A percentile compares a stretch with the other conserved stretches of the same genome.
Evolutionary conservation across 1,140 invertebrate species (phyloP).

Genomic region (Sarcophaga bullata): DNA sequence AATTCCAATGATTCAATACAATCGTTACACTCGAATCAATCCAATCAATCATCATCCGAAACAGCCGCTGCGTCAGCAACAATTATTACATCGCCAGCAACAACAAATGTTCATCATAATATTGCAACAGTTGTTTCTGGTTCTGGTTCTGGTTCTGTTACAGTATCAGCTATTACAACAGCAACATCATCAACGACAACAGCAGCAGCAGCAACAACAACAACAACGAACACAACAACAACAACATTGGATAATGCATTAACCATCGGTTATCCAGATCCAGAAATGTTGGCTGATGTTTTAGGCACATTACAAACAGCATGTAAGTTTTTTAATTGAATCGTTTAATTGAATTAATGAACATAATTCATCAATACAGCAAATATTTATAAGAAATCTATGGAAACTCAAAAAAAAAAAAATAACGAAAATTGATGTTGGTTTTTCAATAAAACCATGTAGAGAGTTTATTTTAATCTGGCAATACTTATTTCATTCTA

Average conservation of each 20-base stretch:
- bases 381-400: not conserved
- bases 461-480: too few species aligned
- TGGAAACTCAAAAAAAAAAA: not conserved
- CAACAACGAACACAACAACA: conserved; percentile 40
- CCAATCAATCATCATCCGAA: conserved; percentile 46
- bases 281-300: conserved; percentile 68
- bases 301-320: conserved; percentile 65
- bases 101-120: conserved; percentile 62
- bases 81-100: conserved; percentile 48
- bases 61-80: conserved; percentile 39
- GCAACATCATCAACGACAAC: not conserved
- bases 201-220: conserved; percentile 40
- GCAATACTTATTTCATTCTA: too few species aligned
- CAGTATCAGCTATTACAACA: not conserved
- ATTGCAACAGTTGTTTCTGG: conserved; percentile 39
- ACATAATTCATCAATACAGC: too few species aligned
- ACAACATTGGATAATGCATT: conserved; percentile 66
- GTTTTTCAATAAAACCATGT: too few species aligned
- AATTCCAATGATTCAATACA: conserved; percentile 38
- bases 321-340: conserved; percentile 55
- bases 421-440: too few species aligned
- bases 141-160: conserved; percentile 48
- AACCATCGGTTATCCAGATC: conserved; percentile 70
- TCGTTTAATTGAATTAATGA: too few species aligned
- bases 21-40: conserved; percentile 57